Evolutionary conservation across 2,888 invertebrate genomes (phyloP).

Genomic region (Platycnemis pennipes): DNA sequence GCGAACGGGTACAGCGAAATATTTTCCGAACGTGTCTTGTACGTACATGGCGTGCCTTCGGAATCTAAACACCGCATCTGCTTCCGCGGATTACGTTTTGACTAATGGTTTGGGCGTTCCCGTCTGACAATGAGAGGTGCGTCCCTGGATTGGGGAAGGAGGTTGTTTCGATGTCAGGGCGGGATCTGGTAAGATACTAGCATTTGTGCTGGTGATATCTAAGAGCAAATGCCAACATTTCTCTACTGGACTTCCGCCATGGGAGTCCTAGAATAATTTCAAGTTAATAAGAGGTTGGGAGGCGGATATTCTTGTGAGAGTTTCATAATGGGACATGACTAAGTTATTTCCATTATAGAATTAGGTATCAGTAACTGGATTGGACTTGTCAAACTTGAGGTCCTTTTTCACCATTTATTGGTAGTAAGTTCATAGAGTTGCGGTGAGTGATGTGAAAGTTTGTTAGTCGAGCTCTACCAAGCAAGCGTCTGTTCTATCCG

Average conservation of each 20-base stretch:
- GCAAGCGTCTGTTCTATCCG: too few relatives aligned
- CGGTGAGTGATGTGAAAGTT: too few relatives aligned
- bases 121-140: background rate
- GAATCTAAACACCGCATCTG: slow-evolving; percentile 1
- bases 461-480: too few relatives aligned
- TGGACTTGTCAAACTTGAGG: too few relatives aligned
- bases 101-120: background rate
- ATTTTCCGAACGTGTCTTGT: slow-evolving; percentile 47
- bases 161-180: background rate
- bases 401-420: too few relatives aligned
- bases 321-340: background rate
- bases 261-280: background rate
- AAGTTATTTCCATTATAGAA: too few relatives aligned
- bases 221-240: background rate
- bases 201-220: background rate
- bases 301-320: background rate
- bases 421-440: too few relatives aligned
- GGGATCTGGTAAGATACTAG: background rate
- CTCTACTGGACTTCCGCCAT: background rate
- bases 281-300: background rate
- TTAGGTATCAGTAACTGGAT: too few relatives aligned
- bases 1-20: background rate
- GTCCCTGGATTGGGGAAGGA: background rate
- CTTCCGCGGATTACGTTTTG: slow-evolving; percentile 45
- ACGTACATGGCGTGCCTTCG: background rate